These are phyloP conservation scores for Tenthredo amoena DNA, from an alignment of 2,888 invertebrate species.

Conservation along the genomic window DNA sequence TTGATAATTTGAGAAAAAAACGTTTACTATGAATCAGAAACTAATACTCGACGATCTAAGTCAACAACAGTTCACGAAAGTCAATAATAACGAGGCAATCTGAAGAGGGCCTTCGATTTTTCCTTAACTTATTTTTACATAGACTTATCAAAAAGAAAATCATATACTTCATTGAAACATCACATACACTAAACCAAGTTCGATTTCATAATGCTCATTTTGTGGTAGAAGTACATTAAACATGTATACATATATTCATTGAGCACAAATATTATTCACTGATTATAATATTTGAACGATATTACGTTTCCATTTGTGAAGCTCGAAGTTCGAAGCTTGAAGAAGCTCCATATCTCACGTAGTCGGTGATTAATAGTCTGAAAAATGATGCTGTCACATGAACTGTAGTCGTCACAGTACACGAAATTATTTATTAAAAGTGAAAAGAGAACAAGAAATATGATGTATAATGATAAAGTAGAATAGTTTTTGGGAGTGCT, in stretches of 20 bases:
- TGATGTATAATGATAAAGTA: conserved; percentile 58
- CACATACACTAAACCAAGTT: not conserved
- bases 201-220: conserved; percentile 7
- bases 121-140: not conserved
- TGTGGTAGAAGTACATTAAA: not conserved
- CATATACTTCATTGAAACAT: not conserved
- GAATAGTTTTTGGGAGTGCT: conserved; percentile 60
- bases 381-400: conserved; percentile 22
- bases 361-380: conserved; percentile 1
- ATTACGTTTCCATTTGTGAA: conserved; percentile 3
- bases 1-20: not conserved
- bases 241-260: not conserved
- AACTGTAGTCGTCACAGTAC: conserved; percentile 25
- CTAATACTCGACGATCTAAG: not conserved
- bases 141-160: not conserved
- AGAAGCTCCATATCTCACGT: conserved; percentile 11
- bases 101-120: not conserved
- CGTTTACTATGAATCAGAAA: not conserved
- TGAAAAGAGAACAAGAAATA: not conserved
- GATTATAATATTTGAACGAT: conserved; percentile 1
- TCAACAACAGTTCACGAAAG: not conserved
- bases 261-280: not conserved
- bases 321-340: not conserved
- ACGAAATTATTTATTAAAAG: not conserved
- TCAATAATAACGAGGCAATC: not conserved